These are phyloP conservation scores for Drosophila oshimai DNA, from an alignment of 1,140 invertebrate genomes.

Conservation along the genomic window DNA sequence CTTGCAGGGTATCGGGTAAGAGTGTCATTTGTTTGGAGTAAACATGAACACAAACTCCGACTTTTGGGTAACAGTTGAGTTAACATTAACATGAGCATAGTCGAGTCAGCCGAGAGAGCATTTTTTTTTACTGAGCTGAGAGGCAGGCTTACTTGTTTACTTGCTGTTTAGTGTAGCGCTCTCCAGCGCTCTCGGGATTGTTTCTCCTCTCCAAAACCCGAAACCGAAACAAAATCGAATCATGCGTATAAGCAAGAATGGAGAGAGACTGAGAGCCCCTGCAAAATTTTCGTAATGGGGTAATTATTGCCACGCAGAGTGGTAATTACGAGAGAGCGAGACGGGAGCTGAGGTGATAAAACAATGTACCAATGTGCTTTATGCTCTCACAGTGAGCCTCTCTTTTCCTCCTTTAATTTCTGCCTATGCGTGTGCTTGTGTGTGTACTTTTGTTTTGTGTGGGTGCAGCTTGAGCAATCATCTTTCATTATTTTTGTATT, in stretches of 20 bases:
- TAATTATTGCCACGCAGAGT: slow-evolving; percentile 74
- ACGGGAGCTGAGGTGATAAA: slow-evolving; percentile 54
- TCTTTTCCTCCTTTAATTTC: slow-evolving; percentile 9
- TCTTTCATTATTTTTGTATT: slow-evolving; percentile 56
- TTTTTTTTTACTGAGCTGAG: slow-evolving; percentile 36
- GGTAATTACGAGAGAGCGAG: slow-evolving; percentile 69
- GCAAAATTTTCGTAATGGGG: slow-evolving; percentile 43
- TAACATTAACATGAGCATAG: too few species aligned
- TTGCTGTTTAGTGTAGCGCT: not conserved
- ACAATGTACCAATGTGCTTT: slow-evolving; percentile 63
- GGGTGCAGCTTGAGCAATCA: slow-evolving; percentile 59
- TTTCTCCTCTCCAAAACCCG: not conserved
- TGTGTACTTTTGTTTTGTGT: slow-evolving; percentile 26
- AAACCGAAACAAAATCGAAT: slow-evolving; percentile 4
- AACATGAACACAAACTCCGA: too few species aligned
- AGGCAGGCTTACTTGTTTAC: slow-evolving; percentile 2
- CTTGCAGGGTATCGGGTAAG: too few species aligned
- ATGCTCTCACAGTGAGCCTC: slow-evolving; percentile 9
- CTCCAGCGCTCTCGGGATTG: not conserved
- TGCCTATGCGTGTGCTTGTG: not conserved
- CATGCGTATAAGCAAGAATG: slow-evolving; percentile 24
- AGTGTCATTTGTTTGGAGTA: too few species aligned
- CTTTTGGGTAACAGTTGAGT: too few species aligned
- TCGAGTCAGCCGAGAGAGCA: too few species aligned
- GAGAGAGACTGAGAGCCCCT: slow-evolving; percentile 14